phyloP scores from a whole-genome alignment of 2,113 vertebrate species.

The Gymnobelideus leadbeateri region DNA sequence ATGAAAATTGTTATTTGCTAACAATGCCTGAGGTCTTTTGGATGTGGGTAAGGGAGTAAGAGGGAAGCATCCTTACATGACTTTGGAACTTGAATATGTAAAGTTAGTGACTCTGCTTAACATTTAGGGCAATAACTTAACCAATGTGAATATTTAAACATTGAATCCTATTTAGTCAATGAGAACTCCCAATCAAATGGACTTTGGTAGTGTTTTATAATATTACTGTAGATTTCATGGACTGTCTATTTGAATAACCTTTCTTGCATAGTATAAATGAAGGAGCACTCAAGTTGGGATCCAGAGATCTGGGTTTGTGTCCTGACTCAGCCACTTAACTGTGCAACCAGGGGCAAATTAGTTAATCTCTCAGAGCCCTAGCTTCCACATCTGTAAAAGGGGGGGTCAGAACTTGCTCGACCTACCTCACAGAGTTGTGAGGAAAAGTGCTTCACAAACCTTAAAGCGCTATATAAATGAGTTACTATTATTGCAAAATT shows the following conservation, averaged over 20 bases:
- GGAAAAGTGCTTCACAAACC: neutral
- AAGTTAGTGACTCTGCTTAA: neutral
- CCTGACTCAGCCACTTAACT: neutral
- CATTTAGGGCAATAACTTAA: neutral
- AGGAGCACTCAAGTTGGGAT: neutral
- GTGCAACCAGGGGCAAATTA: neutral
- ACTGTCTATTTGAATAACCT: constrained; percentile 55
- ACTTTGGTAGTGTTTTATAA: constrained; percentile 45
- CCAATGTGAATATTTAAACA: neutral
- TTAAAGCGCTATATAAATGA: neutral
- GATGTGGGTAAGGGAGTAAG: neutral
- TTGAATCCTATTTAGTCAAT: neutral
- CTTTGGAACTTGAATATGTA: neutral
- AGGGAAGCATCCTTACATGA: neutral
- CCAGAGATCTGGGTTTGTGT: neutral
- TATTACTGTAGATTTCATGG: neutral
- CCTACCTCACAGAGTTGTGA: neutral
- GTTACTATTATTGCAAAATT: neutral
- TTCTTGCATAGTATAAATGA: neutral
- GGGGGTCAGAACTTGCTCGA: neutral
- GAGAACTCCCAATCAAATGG: neutral
- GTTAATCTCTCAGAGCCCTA: neutral
- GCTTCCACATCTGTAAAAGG: neutral
- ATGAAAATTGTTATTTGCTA: constrained; percentile 53
- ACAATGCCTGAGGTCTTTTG: constrained; percentile 62